phyloP scores from a whole-genome alignment of 2,113 vertebrate genomes.

The Cyanoderma ruficeps region DNA sequence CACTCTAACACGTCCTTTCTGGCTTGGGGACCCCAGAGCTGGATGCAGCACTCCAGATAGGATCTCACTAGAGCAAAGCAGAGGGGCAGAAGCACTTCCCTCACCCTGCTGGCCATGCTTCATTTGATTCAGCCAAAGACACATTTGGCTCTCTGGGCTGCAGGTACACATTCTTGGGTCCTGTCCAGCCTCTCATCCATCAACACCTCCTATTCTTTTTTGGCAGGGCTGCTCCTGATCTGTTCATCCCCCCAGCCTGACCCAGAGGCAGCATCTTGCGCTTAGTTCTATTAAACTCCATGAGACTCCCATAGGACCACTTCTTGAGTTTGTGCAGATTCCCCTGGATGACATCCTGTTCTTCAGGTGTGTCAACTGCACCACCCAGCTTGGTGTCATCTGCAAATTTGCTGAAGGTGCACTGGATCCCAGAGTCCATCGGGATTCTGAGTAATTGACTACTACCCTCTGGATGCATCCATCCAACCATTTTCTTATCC shows the following conservation, averaged over 20 bases:
- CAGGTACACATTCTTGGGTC: neutral
- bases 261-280: neutral
- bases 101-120: neutral
- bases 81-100: neutral
- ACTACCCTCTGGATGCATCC: neutral
- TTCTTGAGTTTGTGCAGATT: neutral
- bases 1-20: neutral
- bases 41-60: neutral
- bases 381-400: neutral
- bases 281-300: neutral
- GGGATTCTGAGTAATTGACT: neutral
- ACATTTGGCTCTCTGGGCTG: neutral
- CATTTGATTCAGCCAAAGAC: neutral
- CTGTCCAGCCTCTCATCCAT: neutral
- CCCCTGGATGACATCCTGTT: neutral
- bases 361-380: neutral
- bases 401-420: neutral
- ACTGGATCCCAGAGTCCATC: neutral
- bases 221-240: neutral
- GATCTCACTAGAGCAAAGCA: neutral
- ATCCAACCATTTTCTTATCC: neutral
- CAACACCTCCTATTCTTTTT: neutral
- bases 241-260: neutral
- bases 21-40: neutral
- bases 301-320: neutral